Percentiles rank a stretch among this genome's conserved stretches.
Evolutionary conservation across 2,113 vertebrate genomes (phyloP).

Genomic region (Hemiscyllium ocellatum): DNA sequence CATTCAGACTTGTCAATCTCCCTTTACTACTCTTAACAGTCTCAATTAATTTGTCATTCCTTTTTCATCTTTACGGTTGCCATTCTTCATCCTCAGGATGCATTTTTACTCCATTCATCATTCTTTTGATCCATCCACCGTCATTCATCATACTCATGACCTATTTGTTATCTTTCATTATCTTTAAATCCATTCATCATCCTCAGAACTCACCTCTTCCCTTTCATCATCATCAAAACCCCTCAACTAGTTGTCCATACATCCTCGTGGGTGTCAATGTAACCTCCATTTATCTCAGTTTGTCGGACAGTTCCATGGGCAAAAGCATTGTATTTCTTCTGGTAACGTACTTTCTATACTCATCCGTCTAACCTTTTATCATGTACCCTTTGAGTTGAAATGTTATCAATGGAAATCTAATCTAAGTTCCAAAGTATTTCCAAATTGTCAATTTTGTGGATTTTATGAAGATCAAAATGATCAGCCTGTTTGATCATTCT

Average conservation of each 20-base stretch:
- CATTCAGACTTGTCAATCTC: not conserved
- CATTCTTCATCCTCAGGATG: not conserved
- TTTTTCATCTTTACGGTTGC: not conserved
- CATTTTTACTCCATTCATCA: not conserved
- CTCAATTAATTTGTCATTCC: not conserved
- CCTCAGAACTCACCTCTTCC: too few species aligned
- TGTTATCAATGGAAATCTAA: not conserved
- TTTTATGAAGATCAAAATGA: not conserved
- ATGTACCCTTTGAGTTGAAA: not conserved
- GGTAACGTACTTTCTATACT: too few species aligned
- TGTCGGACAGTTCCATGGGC: not conserved
- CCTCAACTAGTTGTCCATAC: not conserved
- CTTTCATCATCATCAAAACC: not conserved
- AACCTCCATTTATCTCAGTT: not conserved
- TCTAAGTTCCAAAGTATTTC: not conserved
- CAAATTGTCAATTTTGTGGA: not conserved
- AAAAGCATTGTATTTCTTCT: not conserved
- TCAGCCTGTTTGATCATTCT: not conserved
- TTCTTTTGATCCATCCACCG: not conserved
- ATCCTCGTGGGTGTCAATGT: too few species aligned
- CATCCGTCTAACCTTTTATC: not conserved
- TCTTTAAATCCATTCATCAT: not conserved
- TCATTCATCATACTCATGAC: not conserved
- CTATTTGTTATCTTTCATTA: not conserved
- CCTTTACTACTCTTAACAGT: not conserved